A percentile compares a stretch with the other conserved stretches of the same genome.
Evolutionary conservation across 2,888 invertebrate genomes (phyloP).

Genomic region (Acleris cristana): DNA sequence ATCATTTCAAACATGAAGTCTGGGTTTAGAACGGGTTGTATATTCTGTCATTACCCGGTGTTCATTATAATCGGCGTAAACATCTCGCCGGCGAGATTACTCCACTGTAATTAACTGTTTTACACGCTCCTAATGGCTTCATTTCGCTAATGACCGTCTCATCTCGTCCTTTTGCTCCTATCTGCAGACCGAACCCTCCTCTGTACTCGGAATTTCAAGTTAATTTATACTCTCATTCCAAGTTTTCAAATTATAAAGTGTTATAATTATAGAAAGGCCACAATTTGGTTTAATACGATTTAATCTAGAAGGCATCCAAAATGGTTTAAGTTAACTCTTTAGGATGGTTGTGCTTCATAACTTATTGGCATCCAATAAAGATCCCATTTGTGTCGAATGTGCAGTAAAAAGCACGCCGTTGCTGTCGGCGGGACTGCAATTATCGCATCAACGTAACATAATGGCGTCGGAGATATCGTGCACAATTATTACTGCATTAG

Average conservation of each 20-base stretch:
- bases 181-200: constrained; percentile 42
- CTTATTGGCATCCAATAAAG: constrained; percentile 31
- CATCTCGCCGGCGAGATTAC: constrained; percentile 60
- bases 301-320: too few species aligned
- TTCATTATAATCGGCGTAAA: constrained; percentile 58
- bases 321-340: too few species aligned
- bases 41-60: constrained; percentile 51
- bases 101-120: constrained; percentile 76
- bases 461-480: constrained; percentile 53
- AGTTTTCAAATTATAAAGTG: constrained; percentile 28
- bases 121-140: constrained; percentile 79
- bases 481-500: constrained; percentile 60
- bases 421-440: constrained; percentile 58
- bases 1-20: constrained; percentile 10
- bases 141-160: constrained; percentile 77
- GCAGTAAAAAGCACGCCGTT: constrained; percentile 42
- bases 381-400: constrained; percentile 40
- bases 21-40: constrained; percentile 25
- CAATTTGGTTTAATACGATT: too few species aligned
- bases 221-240: constrained; percentile 46
- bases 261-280: background rate
- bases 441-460: constrained; percentile 60
- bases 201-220: constrained; percentile 41
- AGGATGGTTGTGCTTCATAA: background rate
- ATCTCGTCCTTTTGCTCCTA: constrained; percentile 61